Conservation (phyloP, 2,888 invertebrate genomes). For the Drosophila tripunctata region DNA sequence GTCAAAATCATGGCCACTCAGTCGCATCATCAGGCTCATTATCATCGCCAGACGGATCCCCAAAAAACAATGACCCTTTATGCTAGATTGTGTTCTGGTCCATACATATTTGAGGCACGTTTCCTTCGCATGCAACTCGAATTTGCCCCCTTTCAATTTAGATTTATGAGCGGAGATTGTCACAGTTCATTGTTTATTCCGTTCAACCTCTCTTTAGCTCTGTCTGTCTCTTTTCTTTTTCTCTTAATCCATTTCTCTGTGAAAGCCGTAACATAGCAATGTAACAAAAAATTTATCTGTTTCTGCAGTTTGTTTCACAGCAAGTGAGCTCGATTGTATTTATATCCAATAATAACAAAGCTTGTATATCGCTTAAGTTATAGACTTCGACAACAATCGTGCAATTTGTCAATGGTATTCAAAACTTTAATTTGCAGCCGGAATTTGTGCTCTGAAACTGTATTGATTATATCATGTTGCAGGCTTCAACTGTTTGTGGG, state of each 20-base stretch:
- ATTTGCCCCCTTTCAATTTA: slow-evolving; percentile 65
- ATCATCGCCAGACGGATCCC: slow-evolving; percentile 18
- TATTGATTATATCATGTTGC: neutral
- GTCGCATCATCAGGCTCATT: slow-evolving; percentile 44
- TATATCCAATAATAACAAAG: slow-evolving; percentile 1
- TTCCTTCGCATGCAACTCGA: slow-evolving; percentile 32
- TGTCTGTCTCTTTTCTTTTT: neutral
- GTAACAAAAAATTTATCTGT: slow-evolving; percentile 5
- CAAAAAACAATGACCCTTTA: slow-evolving; percentile 18
- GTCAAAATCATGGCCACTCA: slow-evolving; percentile 43
- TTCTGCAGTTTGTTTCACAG: neutral
- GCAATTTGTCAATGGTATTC: neutral
- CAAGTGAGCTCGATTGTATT: neutral
- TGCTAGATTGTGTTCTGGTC: neutral
- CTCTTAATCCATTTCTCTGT: neutral
- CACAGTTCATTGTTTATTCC: slow-evolving; percentile 42
- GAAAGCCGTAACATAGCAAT: slow-evolving; percentile 1
- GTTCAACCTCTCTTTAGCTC: neutral
- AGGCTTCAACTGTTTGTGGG: neutral
- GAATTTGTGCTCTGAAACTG: neutral
- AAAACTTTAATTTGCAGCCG: neutral
- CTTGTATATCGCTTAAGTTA: neutral
- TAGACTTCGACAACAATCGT: no score
- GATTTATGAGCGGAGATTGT: slow-evolving; percentile 64
- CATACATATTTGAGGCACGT: slow-evolving; percentile 14